Conservation (phyloP, 2,113 vertebrate genomes). For the Eudorcas thomsonii region DNA sequence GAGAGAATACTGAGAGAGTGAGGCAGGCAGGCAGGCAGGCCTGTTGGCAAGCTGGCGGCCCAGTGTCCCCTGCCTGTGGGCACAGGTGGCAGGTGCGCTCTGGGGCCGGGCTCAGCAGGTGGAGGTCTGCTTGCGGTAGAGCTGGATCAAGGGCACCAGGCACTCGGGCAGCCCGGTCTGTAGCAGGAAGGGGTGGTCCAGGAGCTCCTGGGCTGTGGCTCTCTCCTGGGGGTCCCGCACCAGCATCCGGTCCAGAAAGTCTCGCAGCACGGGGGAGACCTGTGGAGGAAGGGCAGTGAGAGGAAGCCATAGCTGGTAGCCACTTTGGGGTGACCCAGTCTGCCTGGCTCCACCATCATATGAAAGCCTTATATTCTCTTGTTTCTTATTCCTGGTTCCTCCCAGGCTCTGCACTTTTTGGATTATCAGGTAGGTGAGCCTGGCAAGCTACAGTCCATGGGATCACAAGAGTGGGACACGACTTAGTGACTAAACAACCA, state of each 20-base stretch:
- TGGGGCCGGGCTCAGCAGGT: constrained; percentile 79
- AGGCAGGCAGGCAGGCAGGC: constrained; percentile 65
- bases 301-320: background rate
- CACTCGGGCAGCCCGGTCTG: constrained; percentile 96
- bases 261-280: constrained; percentile 94
- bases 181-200: constrained; percentile 97
- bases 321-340: background rate
- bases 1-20: constrained; percentile 65
- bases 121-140: constrained; percentile 91
- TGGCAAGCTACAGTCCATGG: background rate
- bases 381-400: constrained; percentile 25
- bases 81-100: background rate
- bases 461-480: background rate
- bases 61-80: constrained; percentile 18
- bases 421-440: background rate
- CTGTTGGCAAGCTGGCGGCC: constrained; percentile 33
- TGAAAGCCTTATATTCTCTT: background rate
- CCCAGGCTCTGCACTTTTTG: background rate
- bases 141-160: constrained; percentile 95
- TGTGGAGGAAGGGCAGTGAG: constrained; percentile 67
- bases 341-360: background rate
- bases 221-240: constrained; percentile 92
- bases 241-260: constrained; percentile 97
- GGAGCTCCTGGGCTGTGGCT: constrained; percentile 93
- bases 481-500: background rate